These are phyloP conservation scores for Mimumesa dahlbomi DNA, from an alignment of 2,888 invertebrate species.

Conservation along the genomic window DNA sequence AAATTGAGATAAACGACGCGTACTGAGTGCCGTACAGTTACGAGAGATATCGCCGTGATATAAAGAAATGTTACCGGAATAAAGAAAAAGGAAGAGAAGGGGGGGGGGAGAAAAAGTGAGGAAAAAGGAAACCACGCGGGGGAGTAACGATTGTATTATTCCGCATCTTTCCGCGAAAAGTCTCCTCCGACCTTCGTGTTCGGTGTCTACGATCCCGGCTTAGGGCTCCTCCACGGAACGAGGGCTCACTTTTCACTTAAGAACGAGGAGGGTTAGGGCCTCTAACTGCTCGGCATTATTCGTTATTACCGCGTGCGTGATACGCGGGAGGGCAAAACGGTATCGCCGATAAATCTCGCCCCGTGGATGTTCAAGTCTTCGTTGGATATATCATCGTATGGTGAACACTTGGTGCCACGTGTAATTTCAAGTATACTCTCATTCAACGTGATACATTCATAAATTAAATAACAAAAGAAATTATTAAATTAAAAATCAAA, in stretches of 20 bases:
- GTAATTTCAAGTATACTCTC: no score
- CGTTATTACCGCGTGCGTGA: constrained; percentile 66
- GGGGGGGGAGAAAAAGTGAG: no score
- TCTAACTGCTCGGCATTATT: constrained; percentile 65
- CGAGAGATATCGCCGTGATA: constrained; percentile 32
- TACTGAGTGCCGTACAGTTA: constrained; percentile 11
- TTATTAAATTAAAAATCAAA: no score
- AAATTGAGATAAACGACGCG: constrained; percentile 47
- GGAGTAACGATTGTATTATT: constrained; percentile 62
- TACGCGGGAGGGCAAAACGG: constrained; percentile 46
- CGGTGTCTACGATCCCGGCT: constrained; percentile 52
- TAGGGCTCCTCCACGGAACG: constrained; percentile 54
- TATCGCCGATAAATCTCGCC: constrained; percentile 61
- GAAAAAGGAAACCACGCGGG: constrained; percentile 27
- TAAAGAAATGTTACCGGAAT: constrained; percentile 38
- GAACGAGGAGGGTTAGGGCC: constrained; percentile 50
- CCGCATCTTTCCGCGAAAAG: constrained; percentile 55
- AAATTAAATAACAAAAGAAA: no score
- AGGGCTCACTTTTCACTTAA: constrained; percentile 69
- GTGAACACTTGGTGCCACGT: no score
- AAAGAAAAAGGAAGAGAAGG: no score
- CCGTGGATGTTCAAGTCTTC: constrained; percentile 44
- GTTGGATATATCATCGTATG: constrained; percentile 31
- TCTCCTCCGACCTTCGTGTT: constrained; percentile 45
- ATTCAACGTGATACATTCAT: no score